phyloP scores from a whole-genome alignment of 2,888 invertebrate species.

The Sipunculus nudus region DNA sequence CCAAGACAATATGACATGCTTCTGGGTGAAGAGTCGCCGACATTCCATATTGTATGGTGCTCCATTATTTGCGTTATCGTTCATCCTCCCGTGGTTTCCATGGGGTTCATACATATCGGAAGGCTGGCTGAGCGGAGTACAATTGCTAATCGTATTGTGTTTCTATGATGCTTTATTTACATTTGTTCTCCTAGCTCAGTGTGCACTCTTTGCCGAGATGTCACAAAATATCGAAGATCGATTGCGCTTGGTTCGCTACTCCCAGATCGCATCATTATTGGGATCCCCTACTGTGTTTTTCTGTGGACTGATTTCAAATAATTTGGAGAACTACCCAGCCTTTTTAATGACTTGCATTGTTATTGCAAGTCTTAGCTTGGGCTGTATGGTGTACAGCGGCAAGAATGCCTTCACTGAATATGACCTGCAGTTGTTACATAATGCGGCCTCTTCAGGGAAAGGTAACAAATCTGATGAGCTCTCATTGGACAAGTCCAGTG shows the following conservation, averaged over 20 bases:
- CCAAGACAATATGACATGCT: constrained; percentile 52
- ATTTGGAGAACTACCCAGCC: constrained; percentile 53
- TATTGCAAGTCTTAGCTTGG: constrained; percentile 51
- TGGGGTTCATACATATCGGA: constrained; percentile 54
- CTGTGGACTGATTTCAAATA: constrained; percentile 53
- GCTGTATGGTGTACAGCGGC: constrained; percentile 54
- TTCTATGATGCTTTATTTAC: constrained; percentile 68
- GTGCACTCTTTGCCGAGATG: constrained; percentile 64
- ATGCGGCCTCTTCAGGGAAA: background rate
- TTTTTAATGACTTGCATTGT: constrained; percentile 58
- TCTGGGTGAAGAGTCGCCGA: constrained; percentile 62
- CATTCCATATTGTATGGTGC: constrained; percentile 65
- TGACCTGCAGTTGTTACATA: constrained; percentile 34
- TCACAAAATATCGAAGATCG: constrained; percentile 55
- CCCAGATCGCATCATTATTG: constrained; percentile 48
- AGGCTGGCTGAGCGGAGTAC: constrained; percentile 63
- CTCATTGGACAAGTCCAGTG: background rate
- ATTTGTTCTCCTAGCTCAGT: constrained; percentile 63
- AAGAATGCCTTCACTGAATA: constrained; percentile 50
- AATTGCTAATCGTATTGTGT: constrained; percentile 65
- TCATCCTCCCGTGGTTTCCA: constrained; percentile 65
- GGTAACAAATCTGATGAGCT: background rate
- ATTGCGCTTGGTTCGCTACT: constrained; percentile 60
- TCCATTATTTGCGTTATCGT: constrained; percentile 64
- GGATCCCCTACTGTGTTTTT: constrained; percentile 51